A percentile compares a stretch with the other conserved stretches of the same genome.
phyloP scores from a whole-genome alignment of 2,888 invertebrate species.

The Clusia tigrina region DNA sequence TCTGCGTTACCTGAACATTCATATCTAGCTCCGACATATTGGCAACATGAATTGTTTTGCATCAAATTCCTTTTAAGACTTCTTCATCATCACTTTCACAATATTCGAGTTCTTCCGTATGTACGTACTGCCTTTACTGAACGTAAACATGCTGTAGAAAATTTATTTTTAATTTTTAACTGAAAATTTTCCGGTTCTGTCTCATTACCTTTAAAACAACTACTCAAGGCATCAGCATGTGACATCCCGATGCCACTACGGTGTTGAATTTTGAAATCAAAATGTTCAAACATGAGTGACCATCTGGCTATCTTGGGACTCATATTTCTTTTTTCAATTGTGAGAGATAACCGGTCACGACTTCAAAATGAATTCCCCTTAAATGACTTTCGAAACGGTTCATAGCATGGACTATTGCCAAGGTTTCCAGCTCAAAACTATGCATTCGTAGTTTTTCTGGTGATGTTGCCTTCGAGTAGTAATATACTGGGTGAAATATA shows the following conservation, averaged over 20 bases:
- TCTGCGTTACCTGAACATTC: constrained; percentile 31
- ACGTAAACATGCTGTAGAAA: no score
- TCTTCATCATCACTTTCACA: constrained; percentile 14
- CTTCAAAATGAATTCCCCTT: background rate
- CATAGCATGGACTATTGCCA: constrained; percentile 41
- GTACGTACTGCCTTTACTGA: background rate
- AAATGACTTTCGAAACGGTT: constrained; percentile 35
- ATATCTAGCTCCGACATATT: constrained; percentile 28
- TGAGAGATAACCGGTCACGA: constrained; percentile 1
- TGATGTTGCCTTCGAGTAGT: constrained; percentile 18
- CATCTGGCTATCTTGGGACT: constrained; percentile 51
- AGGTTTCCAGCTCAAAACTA: background rate
- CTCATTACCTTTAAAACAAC: constrained; percentile 22
- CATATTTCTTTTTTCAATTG: no score
- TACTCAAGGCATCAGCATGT: constrained; percentile 53
- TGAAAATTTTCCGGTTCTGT: constrained; percentile 22
- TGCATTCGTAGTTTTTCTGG: constrained; percentile 40
- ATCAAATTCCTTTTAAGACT: constrained; percentile 21
- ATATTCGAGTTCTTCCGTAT: background rate
- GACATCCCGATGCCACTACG: constrained; percentile 51
- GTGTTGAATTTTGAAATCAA: constrained; percentile 48
- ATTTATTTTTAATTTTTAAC: background rate
- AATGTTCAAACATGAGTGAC: constrained; percentile 52
- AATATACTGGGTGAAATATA: constrained; percentile 15
- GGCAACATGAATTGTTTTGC: constrained; percentile 23